Conservation (phyloP, 2,888 invertebrate species). For the Cryptocephalus primarius region DNA sequence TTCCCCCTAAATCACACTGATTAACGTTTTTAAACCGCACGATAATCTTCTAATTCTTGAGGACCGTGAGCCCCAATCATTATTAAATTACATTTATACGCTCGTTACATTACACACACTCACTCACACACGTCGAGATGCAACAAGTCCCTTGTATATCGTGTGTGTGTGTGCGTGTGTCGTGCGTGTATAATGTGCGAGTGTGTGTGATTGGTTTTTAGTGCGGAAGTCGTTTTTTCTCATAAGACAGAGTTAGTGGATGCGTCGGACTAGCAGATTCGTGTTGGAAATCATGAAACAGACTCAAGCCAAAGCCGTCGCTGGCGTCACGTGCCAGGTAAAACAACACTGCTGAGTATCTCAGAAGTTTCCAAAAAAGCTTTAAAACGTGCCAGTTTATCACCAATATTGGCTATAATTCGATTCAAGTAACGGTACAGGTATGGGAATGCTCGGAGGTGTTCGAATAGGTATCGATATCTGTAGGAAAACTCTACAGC, state of each 20-base stretch:
- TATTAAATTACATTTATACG: slow-evolving; percentile 6
- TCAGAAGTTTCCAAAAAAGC: slow-evolving; percentile 17
- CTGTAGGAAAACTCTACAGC: no score
- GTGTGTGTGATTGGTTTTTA: background rate
- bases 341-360: slow-evolving; percentile 1
- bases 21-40: background rate
- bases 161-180: slow-evolving; percentile 1
- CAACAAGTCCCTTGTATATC: background rate
- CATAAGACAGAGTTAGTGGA: slow-evolving; percentile 7
- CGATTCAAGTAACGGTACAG: background rate
- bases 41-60: slow-evolving; percentile 12
- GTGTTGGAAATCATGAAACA: slow-evolving; percentile 14
- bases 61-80: slow-evolving; percentile 19
- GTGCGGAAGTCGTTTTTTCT: slow-evolving; percentile 9
- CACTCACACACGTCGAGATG: background rate
- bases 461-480: no score
- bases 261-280: slow-evolving; percentile 6
- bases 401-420: background rate
- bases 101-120: background rate
- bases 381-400: no score
- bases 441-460: background rate
- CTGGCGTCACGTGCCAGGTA: slow-evolving; percentile 23
- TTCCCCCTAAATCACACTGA: no score
- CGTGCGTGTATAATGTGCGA: slow-evolving; percentile 6
- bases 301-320: slow-evolving; percentile 20